Evolutionary conservation across 2,888 invertebrate genomes (phyloP).

Genomic region (Mongoloraphidia duomilia): DNA sequence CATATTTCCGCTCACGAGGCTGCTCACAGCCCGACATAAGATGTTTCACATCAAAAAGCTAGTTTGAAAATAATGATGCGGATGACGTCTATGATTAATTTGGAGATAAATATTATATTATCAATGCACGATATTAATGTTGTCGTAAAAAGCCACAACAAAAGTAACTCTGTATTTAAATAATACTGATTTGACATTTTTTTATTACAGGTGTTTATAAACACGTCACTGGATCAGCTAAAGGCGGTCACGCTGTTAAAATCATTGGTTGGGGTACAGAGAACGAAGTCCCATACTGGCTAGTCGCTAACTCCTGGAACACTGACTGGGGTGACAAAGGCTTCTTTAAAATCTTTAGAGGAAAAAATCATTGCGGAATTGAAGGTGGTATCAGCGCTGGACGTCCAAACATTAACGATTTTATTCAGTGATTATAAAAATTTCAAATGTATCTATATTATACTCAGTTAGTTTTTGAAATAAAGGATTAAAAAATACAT

Average conservation of each 20-base stretch:
- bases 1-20: no score
- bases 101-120: background rate
- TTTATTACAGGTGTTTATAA: slow-evolving; percentile 41
- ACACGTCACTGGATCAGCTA: slow-evolving; percentile 50
- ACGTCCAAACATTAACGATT: slow-evolving; percentile 8
- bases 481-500: no score
- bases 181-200: background rate
- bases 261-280: slow-evolving; percentile 45
- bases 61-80: no score
- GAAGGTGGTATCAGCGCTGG: slow-evolving; percentile 7
- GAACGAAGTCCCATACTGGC: slow-evolving; percentile 39
- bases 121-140: no score
- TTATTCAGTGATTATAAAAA: background rate
- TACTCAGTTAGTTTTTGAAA: no score
- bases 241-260: slow-evolving; percentile 53
- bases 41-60: no score
- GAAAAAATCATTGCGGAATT: slow-evolving; percentile 18
- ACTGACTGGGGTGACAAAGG: slow-evolving; percentile 42
- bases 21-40: no score
- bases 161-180: no score
- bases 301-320: slow-evolving; percentile 48
- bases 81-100: no score
- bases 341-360: slow-evolving; percentile 41
- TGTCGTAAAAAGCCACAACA: no score
- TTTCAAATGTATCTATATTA: no score